phyloP scores from a whole-genome alignment of 2,888 invertebrate genomes.

The Lycocerus yunnanus region DNA sequence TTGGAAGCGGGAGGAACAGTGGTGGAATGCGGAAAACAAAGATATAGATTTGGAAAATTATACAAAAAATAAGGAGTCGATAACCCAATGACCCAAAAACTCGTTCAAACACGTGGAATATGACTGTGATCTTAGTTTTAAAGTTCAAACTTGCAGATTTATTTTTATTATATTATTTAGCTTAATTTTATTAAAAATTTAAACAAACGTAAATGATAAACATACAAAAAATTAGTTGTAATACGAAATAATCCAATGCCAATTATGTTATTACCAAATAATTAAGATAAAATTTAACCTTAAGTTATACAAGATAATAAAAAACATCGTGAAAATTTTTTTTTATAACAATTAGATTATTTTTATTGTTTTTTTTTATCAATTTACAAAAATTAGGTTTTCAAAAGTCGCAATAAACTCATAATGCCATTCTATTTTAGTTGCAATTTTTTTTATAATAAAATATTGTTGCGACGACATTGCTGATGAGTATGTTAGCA shows the following conservation, averaged over 20 bases:
- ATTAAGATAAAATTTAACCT: neutral
- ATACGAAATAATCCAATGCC: neutral
- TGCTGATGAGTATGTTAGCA: too few species aligned
- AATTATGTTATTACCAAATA: neutral
- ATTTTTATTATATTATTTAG: too few species aligned
- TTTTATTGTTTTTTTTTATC: neutral
- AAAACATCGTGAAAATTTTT: neutral
- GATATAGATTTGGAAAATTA: conserved; percentile 11
- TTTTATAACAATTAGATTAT: neutral
- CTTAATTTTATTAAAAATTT: neutral
- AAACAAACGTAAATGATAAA: neutral
- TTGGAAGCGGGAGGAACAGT: conserved; percentile 76
- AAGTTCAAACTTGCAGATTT: too few species aligned
- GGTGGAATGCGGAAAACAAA: conserved; percentile 70
- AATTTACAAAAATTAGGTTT: neutral
- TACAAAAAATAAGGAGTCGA: neutral
- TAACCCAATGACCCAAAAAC: neutral
- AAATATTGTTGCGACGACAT: neutral
- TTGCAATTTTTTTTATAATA: neutral
- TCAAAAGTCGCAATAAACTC: neutral
- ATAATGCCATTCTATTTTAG: neutral
- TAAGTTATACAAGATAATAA: neutral
- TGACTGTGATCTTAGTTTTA: neutral
- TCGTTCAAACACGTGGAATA: neutral
- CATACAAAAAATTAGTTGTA: neutral